phyloP scores from a whole-genome alignment of 2,797 vertebrate genomes.

The Synaphobranchus kaupii region DNA sequence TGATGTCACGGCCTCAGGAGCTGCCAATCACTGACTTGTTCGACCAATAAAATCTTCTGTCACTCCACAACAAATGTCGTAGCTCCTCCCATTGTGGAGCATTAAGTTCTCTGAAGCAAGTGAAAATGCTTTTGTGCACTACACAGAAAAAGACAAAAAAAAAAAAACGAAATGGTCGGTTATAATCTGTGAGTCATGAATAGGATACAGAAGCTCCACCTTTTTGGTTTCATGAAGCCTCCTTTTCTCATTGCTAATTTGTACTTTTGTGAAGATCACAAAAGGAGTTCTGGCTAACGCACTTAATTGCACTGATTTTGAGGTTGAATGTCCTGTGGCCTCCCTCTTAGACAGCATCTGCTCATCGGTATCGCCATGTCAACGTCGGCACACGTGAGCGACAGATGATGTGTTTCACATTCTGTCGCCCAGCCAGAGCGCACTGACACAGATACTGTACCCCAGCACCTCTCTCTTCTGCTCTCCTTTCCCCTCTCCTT shows the following conservation, averaged over 20 bases:
- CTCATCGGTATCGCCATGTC: not conserved
- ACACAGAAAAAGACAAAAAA: not conserved
- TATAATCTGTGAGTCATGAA: not conserved
- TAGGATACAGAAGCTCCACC: not conserved
- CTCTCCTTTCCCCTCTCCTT: slow-evolving; percentile 18
- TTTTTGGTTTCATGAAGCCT: not conserved
- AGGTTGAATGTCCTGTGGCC: not conserved
- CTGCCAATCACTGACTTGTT: not conserved
- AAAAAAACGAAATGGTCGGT: too few species aligned
- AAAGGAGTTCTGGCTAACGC: not conserved
- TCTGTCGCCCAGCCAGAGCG: not conserved
- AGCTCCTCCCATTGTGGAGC: not conserved
- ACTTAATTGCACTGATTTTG: not conserved
- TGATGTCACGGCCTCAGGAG: not conserved
- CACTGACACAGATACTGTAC: not conserved
- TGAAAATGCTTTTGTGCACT: not conserved
- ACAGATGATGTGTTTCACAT: slow-evolving; percentile 20
- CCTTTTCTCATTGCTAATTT: not conserved
- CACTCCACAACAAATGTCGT: not conserved
- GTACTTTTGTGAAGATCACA: not conserved
- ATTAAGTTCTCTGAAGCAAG: not conserved
- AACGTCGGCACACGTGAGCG: not conserved
- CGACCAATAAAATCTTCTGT: not conserved
- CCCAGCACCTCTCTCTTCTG: slow-evolving; percentile 12
- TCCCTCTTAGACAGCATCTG: not conserved